A percentile compares a stretch with the other conserved stretches of the same genome.
These are phyloP conservation scores for Littorina saxatilis DNA, from an alignment of 1,140 invertebrate genomes.

Conservation along the genomic window DNA sequence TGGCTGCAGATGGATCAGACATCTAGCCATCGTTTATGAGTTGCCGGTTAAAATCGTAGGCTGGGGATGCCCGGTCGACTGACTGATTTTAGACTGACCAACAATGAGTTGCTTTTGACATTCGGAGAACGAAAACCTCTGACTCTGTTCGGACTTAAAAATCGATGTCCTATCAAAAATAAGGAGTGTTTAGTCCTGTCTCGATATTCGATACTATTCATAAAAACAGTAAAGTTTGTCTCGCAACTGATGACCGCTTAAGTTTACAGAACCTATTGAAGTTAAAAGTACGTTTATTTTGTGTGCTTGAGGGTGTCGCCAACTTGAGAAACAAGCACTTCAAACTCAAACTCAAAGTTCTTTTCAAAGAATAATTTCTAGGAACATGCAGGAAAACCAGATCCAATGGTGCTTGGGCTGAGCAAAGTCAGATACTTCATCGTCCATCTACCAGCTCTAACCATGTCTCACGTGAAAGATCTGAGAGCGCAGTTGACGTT, in stretches of 20 bases:
- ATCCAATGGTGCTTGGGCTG: constrained; percentile 16
- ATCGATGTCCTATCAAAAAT: no score
- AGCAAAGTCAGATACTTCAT: constrained; percentile 14
- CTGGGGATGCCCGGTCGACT: no score
- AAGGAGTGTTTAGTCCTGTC: no score
- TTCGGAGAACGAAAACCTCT: no score
- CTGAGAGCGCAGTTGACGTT: constrained; percentile 45
- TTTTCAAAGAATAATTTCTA: background rate
- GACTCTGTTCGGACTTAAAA: no score
- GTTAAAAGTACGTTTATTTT: background rate
- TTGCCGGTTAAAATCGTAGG: no score
- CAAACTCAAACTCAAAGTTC: background rate
- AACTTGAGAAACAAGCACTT: background rate
- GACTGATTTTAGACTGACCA: no score
- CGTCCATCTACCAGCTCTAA: background rate
- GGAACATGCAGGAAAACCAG: background rate
- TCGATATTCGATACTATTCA: no score
- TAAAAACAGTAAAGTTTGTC: background rate
- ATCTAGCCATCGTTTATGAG: no score
- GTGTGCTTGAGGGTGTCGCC: background rate
- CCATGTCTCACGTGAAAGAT: constrained; percentile 35
- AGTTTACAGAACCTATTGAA: background rate
- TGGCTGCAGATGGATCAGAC: no score
- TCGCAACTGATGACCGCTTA: background rate
- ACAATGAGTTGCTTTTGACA: no score